These are phyloP conservation scores for Glossosoma conforme DNA, from an alignment of 1,140 invertebrate species.

Conservation along the genomic window DNA sequence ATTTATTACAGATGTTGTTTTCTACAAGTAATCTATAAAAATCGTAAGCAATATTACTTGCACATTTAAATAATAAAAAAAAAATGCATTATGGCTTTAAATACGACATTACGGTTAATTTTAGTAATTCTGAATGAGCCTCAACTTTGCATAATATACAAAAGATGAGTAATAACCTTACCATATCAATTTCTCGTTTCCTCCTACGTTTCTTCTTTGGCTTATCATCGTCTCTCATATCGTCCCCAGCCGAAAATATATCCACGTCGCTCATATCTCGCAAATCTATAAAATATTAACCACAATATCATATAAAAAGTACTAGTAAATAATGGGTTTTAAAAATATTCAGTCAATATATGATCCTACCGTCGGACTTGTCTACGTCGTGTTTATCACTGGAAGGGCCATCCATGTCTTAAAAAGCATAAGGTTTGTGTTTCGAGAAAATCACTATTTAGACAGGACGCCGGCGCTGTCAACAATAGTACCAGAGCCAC, in stretches of 20 bases:
- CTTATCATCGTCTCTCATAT: conserved; percentile 38
- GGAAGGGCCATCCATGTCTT: conserved; percentile 4
- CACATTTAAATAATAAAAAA: background rate
- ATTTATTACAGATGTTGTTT: too few species aligned
- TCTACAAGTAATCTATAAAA: too few species aligned
- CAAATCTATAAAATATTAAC: conserved; percentile 17
- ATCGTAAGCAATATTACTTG: too few species aligned
- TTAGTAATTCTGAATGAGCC: too few species aligned
- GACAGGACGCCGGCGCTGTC: background rate
- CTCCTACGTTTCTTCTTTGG: conserved; percentile 41
- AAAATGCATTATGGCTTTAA: background rate
- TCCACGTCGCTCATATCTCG: conserved; percentile 25
- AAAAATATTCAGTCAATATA: too few species aligned
- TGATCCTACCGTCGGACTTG: conserved; percentile 13
- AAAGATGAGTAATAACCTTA: too few species aligned
- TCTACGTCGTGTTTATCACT: background rate
- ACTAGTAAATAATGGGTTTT: too few species aligned
- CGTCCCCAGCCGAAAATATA: conserved; percentile 35
- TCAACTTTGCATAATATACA: too few species aligned
- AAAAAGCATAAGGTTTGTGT: background rate
- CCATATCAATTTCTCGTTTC: conserved; percentile 46
- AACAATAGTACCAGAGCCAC: background rate
- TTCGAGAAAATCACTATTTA: too few species aligned
- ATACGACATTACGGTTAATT: too few species aligned
- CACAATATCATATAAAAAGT: background rate